Evolutionary conservation across 2,797 vertebrate genomes (phyloP).

Genomic region (Salarias fasciatus): DNA sequence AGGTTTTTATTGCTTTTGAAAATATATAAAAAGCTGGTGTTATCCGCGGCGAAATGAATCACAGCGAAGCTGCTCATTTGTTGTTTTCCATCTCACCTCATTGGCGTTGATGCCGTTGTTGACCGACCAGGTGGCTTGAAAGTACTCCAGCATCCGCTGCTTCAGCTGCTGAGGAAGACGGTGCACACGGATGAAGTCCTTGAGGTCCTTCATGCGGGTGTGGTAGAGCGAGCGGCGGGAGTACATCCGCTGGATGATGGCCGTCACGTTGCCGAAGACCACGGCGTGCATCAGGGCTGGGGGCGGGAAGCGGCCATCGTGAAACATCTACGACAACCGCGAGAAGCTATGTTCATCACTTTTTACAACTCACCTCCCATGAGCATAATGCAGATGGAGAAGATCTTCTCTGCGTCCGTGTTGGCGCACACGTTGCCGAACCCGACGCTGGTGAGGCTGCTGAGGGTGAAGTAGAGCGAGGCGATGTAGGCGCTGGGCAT

Average conservation of each 20-base stretch:
- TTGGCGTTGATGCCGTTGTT: conserved; percentile 96
- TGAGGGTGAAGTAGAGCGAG: conserved; percentile 97
- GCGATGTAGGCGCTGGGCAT: conserved; percentile 93
- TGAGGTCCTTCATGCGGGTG: conserved; percentile 95
- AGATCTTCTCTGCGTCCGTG: conserved; percentile 95
- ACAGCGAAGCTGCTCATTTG: background rate
- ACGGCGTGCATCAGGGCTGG: conserved; percentile 97
- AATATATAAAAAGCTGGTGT: background rate
- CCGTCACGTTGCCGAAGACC: conserved; percentile 96
- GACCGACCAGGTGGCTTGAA: conserved; percentile 97
- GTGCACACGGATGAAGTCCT: conserved; percentile 95
- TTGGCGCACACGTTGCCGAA: conserved; percentile 96
- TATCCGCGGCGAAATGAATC: background rate
- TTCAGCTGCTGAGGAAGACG: conserved; percentile 93
- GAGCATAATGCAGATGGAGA: conserved; percentile 98
- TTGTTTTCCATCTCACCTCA: conserved; percentile 83
- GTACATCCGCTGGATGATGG: conserved; percentile 99
- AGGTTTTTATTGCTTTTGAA: background rate
- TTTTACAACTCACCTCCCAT: conserved; percentile 87
- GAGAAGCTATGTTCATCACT: background rate
- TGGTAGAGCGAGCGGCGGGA: conserved; percentile 95
- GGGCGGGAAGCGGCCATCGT: background rate
- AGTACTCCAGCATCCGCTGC: conserved; percentile 95
- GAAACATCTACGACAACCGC: background rate
- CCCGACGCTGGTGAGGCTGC: conserved; percentile 94